A percentile compares a stretch with the other conserved stretches of the same genome.
Conservation (phyloP, 2,113 vertebrate species). For the Thymallus thymallus region DNA sequence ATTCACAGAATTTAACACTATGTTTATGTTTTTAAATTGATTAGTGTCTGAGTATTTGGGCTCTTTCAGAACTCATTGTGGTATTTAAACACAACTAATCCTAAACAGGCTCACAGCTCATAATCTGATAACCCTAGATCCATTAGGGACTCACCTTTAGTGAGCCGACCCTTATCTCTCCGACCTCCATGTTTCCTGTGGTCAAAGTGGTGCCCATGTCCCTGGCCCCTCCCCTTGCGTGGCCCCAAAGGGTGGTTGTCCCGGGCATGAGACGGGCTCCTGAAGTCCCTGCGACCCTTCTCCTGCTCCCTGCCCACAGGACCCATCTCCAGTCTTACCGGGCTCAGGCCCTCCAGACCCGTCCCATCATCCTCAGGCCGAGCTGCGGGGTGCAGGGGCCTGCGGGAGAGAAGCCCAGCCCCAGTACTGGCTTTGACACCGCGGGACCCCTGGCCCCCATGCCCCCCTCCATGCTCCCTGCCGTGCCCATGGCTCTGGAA, state of each 20-base stretch:
- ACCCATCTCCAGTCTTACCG: constrained; percentile 68
- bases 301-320: constrained; percentile 64
- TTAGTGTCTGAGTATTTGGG: too few relatives aligned
- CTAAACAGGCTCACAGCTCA: background rate
- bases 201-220: constrained; percentile 59
- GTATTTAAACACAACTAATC: too few relatives aligned
- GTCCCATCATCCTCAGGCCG: constrained; percentile 69
- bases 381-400: constrained; percentile 50
- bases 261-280: constrained; percentile 58
- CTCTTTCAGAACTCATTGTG: too few relatives aligned
- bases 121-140: background rate
- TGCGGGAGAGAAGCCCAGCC: constrained; percentile 49
- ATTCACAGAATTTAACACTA: too few relatives aligned
- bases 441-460: constrained; percentile 65
- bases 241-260: constrained; percentile 74
- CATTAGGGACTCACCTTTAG: constrained; percentile 60
- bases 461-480: constrained; percentile 57
- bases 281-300: constrained; percentile 63
- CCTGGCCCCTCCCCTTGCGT: constrained; percentile 76
- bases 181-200: constrained; percentile 77
- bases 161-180: constrained; percentile 76
- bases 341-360: constrained; percentile 69
- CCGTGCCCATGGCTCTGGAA: constrained; percentile 43
- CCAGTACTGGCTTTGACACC: constrained; percentile 49
- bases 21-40: too few relatives aligned